phyloP scores from a whole-genome alignment of 2,888 invertebrate genomes.

The Margaritifera margaritifera region DNA sequence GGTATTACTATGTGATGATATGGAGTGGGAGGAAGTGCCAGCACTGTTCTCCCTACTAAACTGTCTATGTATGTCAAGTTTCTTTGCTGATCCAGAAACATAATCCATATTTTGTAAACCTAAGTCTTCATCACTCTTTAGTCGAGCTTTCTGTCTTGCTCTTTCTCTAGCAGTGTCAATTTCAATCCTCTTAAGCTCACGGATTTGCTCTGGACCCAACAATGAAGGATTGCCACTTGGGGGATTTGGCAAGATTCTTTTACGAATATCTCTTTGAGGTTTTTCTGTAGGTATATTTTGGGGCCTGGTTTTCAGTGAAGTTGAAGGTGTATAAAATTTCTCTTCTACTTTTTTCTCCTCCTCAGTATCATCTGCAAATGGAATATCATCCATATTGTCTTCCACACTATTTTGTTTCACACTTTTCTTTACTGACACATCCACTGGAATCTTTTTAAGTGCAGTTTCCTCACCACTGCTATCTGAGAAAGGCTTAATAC shows the following conservation, averaged over 20 bases:
- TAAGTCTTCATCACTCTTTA: slow-evolving; percentile 83
- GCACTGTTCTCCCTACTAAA: slow-evolving; percentile 4
- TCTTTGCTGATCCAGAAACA: slow-evolving; percentile 24
- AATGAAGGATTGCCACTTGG: slow-evolving; percentile 47
- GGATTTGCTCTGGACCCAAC: slow-evolving; percentile 73
- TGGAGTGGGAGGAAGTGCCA: slow-evolving; percentile 11
- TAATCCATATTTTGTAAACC: slow-evolving; percentile 71
- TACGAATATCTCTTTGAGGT: slow-evolving; percentile 38
- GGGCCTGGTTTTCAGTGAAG: slow-evolving; percentile 53
- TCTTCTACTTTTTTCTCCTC: slow-evolving; percentile 43
- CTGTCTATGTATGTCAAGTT: background rate
- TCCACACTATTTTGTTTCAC: slow-evolving; percentile 40
- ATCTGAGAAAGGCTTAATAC: slow-evolving; percentile 37
- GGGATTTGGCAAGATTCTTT: slow-evolving; percentile 55
- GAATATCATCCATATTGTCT: slow-evolving; percentile 57
- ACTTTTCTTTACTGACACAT: slow-evolving; percentile 42
- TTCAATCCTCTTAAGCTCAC: slow-evolving; percentile 50
- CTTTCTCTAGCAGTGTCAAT: slow-evolving; percentile 74
- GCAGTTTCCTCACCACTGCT: slow-evolving; percentile 39
- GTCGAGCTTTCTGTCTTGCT: slow-evolving; percentile 78
- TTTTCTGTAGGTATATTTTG: slow-evolving; percentile 26
- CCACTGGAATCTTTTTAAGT: slow-evolving; percentile 60
- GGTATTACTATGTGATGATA: slow-evolving; percentile 23
- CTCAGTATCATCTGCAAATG: slow-evolving; percentile 66
- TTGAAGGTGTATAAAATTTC: slow-evolving; percentile 63